phyloP scores from a whole-genome alignment of 2,888 invertebrate genomes.

The Drosophila neonasuta region DNA sequence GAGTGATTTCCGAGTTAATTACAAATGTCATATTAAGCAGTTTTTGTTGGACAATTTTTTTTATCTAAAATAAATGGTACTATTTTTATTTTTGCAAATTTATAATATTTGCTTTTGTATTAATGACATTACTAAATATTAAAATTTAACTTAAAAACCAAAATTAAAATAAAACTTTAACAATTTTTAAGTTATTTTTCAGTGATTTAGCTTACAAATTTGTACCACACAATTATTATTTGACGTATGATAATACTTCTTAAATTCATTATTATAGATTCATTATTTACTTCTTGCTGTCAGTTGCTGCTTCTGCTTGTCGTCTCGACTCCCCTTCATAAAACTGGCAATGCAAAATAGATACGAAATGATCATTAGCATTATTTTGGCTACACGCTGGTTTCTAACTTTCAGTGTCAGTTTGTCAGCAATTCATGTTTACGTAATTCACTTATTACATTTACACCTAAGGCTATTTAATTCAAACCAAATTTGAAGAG shows the following conservation, averaged over 20 bases:
- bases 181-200: too few species aligned
- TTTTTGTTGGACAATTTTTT: too few species aligned
- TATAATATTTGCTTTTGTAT: too few species aligned
- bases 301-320: neutral
- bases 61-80: too few species aligned
- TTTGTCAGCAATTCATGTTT: slow-evolving; percentile 43
- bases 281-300: neutral
- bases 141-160: too few species aligned
- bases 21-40: too few species aligned
- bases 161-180: too few species aligned
- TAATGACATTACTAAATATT: too few species aligned
- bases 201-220: too few species aligned
- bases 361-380: neutral
- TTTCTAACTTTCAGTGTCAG: slow-evolving; percentile 11
- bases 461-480: slow-evolving; percentile 62
- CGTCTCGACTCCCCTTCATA: neutral
- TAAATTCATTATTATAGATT: neutral
- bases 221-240: too few species aligned
- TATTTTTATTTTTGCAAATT: too few species aligned
- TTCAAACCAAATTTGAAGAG: slow-evolving; percentile 42
- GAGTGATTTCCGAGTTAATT: too few species aligned
- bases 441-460: slow-evolving; percentile 60
- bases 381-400: slow-evolving; percentile 4
- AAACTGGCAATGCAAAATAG: slow-evolving; percentile 1
- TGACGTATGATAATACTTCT: neutral